Evolutionary conservation across 2,113 vertebrate species (phyloP).

Genomic region (Amazona guildingii): DNA sequence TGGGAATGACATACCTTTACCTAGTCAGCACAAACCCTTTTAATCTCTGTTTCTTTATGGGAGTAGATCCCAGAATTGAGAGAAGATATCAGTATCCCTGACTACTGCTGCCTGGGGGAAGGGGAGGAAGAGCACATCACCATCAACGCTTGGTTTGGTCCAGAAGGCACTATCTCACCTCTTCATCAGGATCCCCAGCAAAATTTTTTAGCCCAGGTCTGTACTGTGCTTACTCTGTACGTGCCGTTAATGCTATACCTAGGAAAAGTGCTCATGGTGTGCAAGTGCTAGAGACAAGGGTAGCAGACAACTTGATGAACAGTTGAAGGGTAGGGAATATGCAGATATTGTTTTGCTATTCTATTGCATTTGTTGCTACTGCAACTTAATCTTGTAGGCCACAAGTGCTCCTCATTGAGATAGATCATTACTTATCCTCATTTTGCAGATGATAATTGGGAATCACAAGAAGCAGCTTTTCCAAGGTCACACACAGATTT

Average conservation of each 20-base stretch:
- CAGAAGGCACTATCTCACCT: conserved; percentile 88
- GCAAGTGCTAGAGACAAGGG: not conserved
- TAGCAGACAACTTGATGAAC: not conserved
- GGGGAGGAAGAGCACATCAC: conserved; percentile 92
- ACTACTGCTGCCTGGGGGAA: conserved; percentile 93
- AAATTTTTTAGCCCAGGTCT: conserved; percentile 92
- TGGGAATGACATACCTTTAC: not conserved
- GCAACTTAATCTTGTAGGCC: not conserved
- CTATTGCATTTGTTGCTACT: not conserved
- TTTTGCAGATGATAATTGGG: not conserved
- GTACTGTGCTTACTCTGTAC: not conserved
- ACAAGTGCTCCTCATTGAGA: not conserved
- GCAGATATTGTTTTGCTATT: not conserved
- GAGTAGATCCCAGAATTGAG: conserved; percentile 90
- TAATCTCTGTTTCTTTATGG: not conserved
- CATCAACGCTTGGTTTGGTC: conserved; percentile 96
- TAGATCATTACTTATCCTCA: not conserved
- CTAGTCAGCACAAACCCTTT: not conserved
- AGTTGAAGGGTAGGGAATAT: not conserved
- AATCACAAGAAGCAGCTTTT: not conserved
- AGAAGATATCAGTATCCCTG: conserved; percentile 89
- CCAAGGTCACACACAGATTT: not conserved
- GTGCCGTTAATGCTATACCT: not conserved
- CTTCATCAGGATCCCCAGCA: conserved; percentile 97
- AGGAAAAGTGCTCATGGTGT: not conserved